Conservation (phyloP, 2,888 invertebrate species). For the Amblyteles armatorius region DNA sequence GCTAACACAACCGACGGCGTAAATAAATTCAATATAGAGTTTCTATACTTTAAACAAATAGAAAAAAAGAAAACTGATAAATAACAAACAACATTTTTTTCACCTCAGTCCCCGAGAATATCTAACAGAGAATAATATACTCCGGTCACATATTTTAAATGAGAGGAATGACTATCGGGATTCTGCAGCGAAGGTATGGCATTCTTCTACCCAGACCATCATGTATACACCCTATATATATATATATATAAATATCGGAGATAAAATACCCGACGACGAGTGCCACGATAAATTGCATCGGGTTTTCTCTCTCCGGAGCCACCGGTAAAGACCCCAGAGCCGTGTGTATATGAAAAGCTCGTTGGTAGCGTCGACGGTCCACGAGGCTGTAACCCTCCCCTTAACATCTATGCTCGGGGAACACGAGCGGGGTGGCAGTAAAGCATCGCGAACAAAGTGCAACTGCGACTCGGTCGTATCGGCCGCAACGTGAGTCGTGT, state of each 20-base stretch:
- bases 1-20: too few relatives aligned
- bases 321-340: conserved; percentile 47
- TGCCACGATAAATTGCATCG: conserved; percentile 53
- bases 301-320: conserved; percentile 36
- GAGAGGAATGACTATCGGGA: conserved; percentile 39
- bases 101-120: conserved; percentile 7
- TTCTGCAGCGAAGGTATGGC: conserved; percentile 2
- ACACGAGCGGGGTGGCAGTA: conserved; percentile 71
- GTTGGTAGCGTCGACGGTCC: conserved; percentile 53
- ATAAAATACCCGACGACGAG: conserved; percentile 46
- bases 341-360: conserved; percentile 64
- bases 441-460: conserved; percentile 74
- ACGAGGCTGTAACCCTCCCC: conserved; percentile 24
- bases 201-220: conserved; percentile 23
- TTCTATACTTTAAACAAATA: not conserved
- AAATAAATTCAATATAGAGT: too few relatives aligned
- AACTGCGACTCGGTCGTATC: conserved; percentile 16
- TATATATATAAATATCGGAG: conserved; percentile 1
- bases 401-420: conserved; percentile 5
- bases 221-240: not conserved
- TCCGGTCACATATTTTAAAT: conserved; percentile 11
- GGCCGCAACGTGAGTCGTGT: not conserved
- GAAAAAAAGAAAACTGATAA: not conserved
- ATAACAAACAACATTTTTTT: not conserved
- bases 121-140: conserved; percentile 5